These are phyloP conservation scores for Tyrannus savana DNA, from an alignment of 2,113 vertebrate genomes.

Conservation along the genomic window DNA sequence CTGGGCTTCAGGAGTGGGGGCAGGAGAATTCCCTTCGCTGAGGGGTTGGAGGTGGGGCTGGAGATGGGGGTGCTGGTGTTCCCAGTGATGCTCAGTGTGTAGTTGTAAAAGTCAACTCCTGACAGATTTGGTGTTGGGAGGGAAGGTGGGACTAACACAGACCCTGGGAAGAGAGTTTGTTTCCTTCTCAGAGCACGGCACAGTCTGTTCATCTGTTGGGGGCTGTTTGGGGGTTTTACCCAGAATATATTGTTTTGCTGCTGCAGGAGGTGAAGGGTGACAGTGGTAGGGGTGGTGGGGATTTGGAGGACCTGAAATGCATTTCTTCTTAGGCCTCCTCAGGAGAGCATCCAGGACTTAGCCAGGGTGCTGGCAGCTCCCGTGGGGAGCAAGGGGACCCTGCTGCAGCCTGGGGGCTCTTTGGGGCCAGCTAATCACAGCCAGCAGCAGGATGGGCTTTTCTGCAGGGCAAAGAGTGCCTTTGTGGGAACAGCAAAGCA, in stretches of 20 bases:
- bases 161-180: background rate
- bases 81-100: accelerated
- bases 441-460: background rate
- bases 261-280: background rate
- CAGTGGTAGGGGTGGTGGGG: background rate
- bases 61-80: background rate
- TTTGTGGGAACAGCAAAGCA: background rate
- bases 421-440: background rate
- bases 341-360: background rate
- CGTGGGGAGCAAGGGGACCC: background rate
- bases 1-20: background rate
- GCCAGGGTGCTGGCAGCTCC: background rate
- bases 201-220: background rate
- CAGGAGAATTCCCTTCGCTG: background rate
- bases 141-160: background rate
- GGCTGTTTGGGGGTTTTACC: background rate
- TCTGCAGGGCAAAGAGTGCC: background rate
- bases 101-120: accelerated
- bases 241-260: background rate
- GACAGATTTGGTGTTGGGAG: background rate
- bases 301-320: background rate
- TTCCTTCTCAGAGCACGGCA: background rate
- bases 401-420: background rate
- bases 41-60: background rate
- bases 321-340: background rate